phyloP scores from a whole-genome alignment of 2,888 invertebrate genomes.

The Nesidiocoris tenuis region DNA sequence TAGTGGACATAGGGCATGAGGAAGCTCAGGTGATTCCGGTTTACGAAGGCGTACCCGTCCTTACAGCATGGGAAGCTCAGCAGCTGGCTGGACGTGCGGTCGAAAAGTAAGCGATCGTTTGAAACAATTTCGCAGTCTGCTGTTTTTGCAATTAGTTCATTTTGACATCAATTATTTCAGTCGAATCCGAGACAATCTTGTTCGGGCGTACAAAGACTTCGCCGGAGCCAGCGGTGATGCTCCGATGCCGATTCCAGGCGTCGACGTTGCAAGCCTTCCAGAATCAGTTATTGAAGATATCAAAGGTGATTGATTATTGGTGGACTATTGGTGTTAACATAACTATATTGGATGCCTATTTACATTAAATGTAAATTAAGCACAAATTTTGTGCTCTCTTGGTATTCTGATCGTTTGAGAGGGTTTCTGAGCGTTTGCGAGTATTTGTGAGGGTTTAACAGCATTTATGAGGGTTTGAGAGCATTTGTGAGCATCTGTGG shows the following conservation, averaged over 20 bases:
- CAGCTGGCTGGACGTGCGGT: slow-evolving; percentile 74
- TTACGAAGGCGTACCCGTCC: slow-evolving; percentile 81
- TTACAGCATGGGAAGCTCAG: slow-evolving; percentile 79
- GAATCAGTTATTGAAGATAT: slow-evolving; percentile 61
- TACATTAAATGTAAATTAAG: too few species aligned
- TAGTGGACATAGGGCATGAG: slow-evolving; percentile 82
- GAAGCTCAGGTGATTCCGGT: slow-evolving; percentile 81
- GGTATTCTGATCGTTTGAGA: too few species aligned
- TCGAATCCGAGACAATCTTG: slow-evolving; percentile 45
- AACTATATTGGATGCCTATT: too few species aligned
- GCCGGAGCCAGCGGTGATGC: slow-evolving; percentile 37
- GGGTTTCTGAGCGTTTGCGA: too few species aligned
- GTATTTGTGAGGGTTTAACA: too few species aligned
- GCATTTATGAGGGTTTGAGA: too few species aligned
- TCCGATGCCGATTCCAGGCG: slow-evolving; percentile 39
- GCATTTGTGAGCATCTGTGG: too few species aligned
- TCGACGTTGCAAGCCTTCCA: slow-evolving; percentile 52
- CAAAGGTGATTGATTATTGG: slow-evolving; percentile 52
- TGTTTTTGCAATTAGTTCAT: neutral
- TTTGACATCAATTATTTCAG: slow-evolving; percentile 35
- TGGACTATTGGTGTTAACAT: too few species aligned
- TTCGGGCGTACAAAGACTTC: slow-evolving; percentile 44
- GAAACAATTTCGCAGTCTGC: neutral
- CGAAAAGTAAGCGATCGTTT: slow-evolving; percentile 62
- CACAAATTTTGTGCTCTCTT: too few species aligned